Conservation (phyloP, 2,113 vertebrate species). For the Prochilodus magdalenae region DNA sequence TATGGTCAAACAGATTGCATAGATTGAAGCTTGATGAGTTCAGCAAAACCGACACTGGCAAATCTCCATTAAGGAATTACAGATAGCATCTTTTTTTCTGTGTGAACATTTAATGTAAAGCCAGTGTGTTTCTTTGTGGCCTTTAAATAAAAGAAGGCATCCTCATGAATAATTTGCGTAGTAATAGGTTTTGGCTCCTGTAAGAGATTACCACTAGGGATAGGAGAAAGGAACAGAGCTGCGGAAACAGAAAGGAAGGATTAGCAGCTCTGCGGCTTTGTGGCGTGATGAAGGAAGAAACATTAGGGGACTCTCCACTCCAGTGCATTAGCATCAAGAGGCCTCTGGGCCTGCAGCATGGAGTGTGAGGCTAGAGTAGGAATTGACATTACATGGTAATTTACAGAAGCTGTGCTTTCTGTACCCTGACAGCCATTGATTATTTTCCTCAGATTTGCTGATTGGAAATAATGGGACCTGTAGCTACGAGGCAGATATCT, state of each 20-base stretch:
- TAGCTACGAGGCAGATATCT: neutral
- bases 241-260: constrained; percentile 12
- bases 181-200: constrained; percentile 26
- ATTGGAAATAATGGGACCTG: neutral
- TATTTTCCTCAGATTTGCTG: neutral
- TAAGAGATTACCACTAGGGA: neutral
- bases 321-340: neutral
- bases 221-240: neutral
- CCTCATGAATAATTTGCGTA: constrained; percentile 29
- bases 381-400: neutral
- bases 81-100: constrained; percentile 20
- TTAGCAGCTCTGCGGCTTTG: neutral
- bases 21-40: neutral
- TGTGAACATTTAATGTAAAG: neutral
- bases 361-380: neutral
- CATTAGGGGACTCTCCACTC: neutral
- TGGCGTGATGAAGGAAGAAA: neutral
- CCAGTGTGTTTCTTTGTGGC: constrained; percentile 10
- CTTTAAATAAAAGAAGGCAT: constrained; percentile 24
- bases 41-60: neutral
- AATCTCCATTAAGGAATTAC: neutral
- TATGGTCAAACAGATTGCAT: neutral
- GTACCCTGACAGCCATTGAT: constrained; percentile 3
- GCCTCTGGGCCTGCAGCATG: neutral
- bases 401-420: neutral